phyloP scores from a whole-genome alignment of 1,140 invertebrate genomes.

The Pomacea maculata region DNA sequence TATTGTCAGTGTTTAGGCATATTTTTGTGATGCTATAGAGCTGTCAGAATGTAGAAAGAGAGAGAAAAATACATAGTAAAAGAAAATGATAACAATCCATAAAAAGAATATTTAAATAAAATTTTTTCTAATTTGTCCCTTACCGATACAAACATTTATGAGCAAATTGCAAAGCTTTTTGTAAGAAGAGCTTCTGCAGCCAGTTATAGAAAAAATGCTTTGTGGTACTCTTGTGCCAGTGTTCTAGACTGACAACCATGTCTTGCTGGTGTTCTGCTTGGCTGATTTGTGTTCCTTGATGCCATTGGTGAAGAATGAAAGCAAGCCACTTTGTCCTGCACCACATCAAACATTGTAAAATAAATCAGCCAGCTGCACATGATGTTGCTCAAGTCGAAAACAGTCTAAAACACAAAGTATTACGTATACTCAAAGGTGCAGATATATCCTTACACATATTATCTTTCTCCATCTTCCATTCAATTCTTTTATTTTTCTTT shows the following conservation, averaged over 20 bases:
- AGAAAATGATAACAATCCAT: neutral
- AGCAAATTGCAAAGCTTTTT: conserved; percentile 11
- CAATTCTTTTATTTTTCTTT: neutral
- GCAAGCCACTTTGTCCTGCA: conserved; percentile 19
- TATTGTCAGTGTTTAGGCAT: too few species aligned
- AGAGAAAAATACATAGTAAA: neutral
- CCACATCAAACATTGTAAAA: neutral
- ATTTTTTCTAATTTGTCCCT: neutral
- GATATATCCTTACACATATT: neutral
- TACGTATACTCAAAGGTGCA: neutral
- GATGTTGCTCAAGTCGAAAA: neutral
- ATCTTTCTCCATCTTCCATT: neutral
- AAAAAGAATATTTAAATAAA: too few species aligned
- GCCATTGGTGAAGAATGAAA: conserved; percentile 24
- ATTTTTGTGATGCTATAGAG: too few species aligned
- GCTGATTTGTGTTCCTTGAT: conserved; percentile 22
- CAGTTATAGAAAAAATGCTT: conserved; percentile 23
- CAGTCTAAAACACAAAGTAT: neutral
- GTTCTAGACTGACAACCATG: conserved; percentile 21
- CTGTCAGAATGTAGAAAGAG: neutral
- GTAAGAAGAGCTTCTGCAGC: conserved; percentile 9
- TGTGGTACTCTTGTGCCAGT: conserved; percentile 22
- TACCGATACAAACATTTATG: conserved; percentile 21
- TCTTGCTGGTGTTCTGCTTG: conserved; percentile 25
- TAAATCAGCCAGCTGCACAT: neutral